Conservation (phyloP, 2,888 invertebrate genomes). For the Agriopis leucophaearia region DNA sequence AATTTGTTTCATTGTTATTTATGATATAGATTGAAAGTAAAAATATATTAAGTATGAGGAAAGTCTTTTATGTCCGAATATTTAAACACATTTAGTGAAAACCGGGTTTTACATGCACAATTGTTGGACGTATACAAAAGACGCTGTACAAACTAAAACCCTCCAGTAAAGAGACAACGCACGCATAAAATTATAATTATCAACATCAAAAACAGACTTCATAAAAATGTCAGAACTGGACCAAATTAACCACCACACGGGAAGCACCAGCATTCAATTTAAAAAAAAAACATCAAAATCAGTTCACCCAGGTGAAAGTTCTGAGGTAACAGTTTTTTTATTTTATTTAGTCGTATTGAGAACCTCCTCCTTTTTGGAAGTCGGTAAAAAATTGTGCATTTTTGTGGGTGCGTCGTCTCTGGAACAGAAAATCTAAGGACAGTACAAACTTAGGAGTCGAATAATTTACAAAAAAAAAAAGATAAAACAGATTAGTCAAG, state of each 20-base stretch:
- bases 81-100: conserved; percentile 62
- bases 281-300: too few species aligned
- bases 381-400: too few species aligned
- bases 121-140: conserved; percentile 65
- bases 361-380: too few species aligned
- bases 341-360: too few species aligned
- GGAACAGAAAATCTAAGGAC: conserved; percentile 46
- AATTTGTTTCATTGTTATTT: neutral
- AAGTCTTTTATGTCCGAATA: conserved; percentile 57
- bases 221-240: too few species aligned
- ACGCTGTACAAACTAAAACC: conserved; percentile 65
- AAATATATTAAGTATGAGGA: neutral
- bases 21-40: neutral
- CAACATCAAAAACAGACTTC: too few species aligned
- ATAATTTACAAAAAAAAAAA: conserved; percentile 48
- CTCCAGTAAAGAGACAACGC: conserved; percentile 54
- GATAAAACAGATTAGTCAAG: conserved; percentile 73
- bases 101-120: conserved; percentile 73
- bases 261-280: too few species aligned
- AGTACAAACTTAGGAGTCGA: conserved; percentile 49
- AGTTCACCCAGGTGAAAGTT: too few species aligned
- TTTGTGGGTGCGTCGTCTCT: conserved; percentile 46
- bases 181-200: conserved; percentile 39
- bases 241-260: too few species aligned
- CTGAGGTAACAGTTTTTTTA: too few species aligned